These are phyloP conservation scores for Rotaria socialis DNA, from an alignment of 2,888 invertebrate species.

Conservation along the genomic window DNA sequence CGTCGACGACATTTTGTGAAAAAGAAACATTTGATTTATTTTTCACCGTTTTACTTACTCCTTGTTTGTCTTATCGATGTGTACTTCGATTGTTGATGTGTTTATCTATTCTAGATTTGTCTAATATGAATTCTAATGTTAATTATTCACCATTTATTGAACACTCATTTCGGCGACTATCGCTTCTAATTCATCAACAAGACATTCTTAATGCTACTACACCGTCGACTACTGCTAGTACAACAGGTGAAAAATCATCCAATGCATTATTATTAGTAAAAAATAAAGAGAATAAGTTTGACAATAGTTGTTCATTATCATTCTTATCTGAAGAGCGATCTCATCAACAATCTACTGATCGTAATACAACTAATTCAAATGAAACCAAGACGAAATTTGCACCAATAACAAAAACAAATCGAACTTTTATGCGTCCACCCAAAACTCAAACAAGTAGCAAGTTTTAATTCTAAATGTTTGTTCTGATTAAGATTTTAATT, in stretches of 20 bases:
- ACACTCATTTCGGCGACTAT: conserved; percentile 8
- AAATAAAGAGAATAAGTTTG: background rate
- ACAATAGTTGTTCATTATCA: background rate
- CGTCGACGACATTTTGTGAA: too few relatives aligned
- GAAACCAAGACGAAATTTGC: background rate
- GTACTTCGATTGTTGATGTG: too few relatives aligned
- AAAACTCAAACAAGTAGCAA: background rate
- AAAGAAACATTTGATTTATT: too few relatives aligned
- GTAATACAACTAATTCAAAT: too few relatives aligned
- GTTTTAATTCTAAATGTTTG: too few relatives aligned
- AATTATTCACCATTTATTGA: background rate
- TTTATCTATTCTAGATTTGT: background rate
- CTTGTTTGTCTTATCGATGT: too few relatives aligned
- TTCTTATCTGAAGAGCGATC: background rate
- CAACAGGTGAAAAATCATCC: background rate
- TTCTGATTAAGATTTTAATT: background rate
- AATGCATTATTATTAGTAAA: background rate
- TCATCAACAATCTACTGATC: background rate
- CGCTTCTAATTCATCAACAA: background rate
- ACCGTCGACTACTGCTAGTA: background rate
- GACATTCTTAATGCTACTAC: background rate
- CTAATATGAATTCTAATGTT: background rate
- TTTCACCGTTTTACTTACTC: too few relatives aligned
- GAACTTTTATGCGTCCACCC: background rate
- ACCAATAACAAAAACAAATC: background rate